These are phyloP conservation scores for Stegana nigrithorax DNA, from an alignment of 2,888 invertebrate species.

Conservation along the genomic window DNA sequence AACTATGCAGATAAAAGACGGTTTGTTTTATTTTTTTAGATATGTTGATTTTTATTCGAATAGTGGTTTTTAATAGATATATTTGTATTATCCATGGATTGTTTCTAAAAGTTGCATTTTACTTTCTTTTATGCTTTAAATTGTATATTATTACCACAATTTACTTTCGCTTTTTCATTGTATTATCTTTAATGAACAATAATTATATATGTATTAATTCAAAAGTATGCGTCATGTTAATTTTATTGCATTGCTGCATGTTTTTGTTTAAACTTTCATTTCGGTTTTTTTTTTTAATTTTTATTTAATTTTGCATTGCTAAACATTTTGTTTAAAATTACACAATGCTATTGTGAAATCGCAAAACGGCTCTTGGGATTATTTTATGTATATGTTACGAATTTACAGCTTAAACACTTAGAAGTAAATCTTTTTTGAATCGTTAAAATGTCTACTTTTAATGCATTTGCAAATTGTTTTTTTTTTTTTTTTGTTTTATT, in stretches of 20 bases:
- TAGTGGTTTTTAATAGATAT: conserved; percentile 51
- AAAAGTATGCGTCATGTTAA: not conserved
- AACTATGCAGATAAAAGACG: no score
- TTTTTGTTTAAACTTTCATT: conserved; percentile 1
- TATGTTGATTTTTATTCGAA: conserved; percentile 61
- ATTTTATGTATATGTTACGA: no score
- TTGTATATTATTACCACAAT: conserved; percentile 7
- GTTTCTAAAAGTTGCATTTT: conserved; percentile 35
- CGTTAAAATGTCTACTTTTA: no score
- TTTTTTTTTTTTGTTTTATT: not conserved
- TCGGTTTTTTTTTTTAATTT: not conserved
- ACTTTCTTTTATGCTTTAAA: conserved; percentile 5
- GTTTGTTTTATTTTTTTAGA: conserved; percentile 44
- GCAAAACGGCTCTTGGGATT: no score
- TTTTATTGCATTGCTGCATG: conserved; percentile 7
- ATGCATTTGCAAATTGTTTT: not conserved
- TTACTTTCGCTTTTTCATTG: conserved; percentile 1
- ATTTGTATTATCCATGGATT: conserved; percentile 26
- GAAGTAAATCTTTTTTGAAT: no score
- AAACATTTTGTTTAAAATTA: not conserved
- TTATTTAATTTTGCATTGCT: not conserved
- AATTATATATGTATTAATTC: conserved; percentile 3
- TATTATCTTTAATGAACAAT: conserved; percentile 11
- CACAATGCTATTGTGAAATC: no score
- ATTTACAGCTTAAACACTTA: no score